These are phyloP conservation scores for Tetramorium parvispinum DNA, from an alignment of 1,140 invertebrate species.

Conservation along the genomic window DNA sequence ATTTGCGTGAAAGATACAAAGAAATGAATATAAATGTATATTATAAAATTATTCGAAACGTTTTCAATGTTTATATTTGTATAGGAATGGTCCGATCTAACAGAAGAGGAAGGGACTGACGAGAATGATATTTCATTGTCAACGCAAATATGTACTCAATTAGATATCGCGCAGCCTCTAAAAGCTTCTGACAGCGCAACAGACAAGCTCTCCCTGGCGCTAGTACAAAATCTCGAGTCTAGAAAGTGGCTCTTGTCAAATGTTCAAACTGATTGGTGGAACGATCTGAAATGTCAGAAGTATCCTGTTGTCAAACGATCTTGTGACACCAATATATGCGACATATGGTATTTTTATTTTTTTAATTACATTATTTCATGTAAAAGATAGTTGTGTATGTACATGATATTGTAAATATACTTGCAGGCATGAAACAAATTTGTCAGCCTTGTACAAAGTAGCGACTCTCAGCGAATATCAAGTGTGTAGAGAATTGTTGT, in stretches of 20 bases:
- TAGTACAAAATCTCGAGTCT: conserved; percentile 76
- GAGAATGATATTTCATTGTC: conserved; percentile 36
- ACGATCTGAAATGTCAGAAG: conserved; percentile 77
- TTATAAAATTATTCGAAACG: conserved; percentile 14
- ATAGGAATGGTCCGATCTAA: conserved; percentile 77
- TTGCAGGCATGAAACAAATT: conserved; percentile 76
- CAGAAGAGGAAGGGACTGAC: conserved; percentile 67
- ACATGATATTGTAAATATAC: conserved; percentile 1
- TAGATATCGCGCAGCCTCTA: conserved; percentile 24
- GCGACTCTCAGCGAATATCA: conserved; percentile 82
- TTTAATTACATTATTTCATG: conserved; percentile 23
- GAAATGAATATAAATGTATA: neutral
- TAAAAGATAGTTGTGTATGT: conserved; percentile 1
- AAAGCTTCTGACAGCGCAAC: neutral
- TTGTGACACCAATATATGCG: conserved; percentile 77
- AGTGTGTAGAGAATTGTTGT: conserved; percentile 82
- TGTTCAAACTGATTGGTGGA: conserved; percentile 84
- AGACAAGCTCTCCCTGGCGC: conserved; percentile 66
- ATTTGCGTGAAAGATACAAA: neutral
- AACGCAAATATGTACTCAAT: neutral
- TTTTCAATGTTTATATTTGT: conserved; percentile 3
- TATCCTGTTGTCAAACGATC: conserved; percentile 77
- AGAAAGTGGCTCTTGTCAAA: conserved; percentile 82
- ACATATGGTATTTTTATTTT: conserved; percentile 76
- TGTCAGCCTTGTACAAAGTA: conserved; percentile 68